Evolutionary conservation across 2,888 invertebrate species (phyloP).

Genomic region (Mantis religiosa): DNA sequence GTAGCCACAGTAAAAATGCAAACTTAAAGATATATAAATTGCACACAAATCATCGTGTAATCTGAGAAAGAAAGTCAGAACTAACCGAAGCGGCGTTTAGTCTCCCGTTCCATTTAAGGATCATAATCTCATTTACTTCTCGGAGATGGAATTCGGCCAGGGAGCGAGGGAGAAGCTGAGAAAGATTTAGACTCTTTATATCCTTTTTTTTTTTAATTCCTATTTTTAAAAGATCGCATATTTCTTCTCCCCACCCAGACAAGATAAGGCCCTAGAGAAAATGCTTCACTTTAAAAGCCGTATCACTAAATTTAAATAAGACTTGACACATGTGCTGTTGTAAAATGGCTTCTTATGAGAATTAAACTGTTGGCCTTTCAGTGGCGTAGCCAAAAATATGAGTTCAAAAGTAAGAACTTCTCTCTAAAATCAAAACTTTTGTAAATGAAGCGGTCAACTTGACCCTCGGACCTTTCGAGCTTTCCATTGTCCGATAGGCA

Average conservation of each 20-base stretch:
- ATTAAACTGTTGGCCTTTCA: neutral
- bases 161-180: neutral
- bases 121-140: slow-evolving; percentile 6
- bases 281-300: neutral
- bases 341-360: neutral
- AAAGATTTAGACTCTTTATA: neutral
- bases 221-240: slow-evolving; percentile 2
- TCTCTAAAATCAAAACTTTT: no score
- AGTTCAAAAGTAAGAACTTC: no score
- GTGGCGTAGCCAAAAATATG: neutral
- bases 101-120: neutral
- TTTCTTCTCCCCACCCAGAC: neutral
- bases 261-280: neutral
- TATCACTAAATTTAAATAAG: slow-evolving; percentile 13
- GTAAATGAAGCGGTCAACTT: no score
- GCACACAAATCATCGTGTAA: slow-evolving; percentile 11
- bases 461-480: no score
- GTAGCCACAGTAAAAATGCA: neutral
- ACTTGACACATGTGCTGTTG: neutral
- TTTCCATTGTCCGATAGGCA: no score
- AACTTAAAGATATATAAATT: slow-evolving; percentile 16
- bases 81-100: neutral
- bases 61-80: slow-evolving; percentile 6
- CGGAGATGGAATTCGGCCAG: neutral
- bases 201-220: neutral